Evolutionary conservation across 37 sponge, comb jelly and placozoan species (phyloP).

Genomic region (Bolinopsis microptera): DNA sequence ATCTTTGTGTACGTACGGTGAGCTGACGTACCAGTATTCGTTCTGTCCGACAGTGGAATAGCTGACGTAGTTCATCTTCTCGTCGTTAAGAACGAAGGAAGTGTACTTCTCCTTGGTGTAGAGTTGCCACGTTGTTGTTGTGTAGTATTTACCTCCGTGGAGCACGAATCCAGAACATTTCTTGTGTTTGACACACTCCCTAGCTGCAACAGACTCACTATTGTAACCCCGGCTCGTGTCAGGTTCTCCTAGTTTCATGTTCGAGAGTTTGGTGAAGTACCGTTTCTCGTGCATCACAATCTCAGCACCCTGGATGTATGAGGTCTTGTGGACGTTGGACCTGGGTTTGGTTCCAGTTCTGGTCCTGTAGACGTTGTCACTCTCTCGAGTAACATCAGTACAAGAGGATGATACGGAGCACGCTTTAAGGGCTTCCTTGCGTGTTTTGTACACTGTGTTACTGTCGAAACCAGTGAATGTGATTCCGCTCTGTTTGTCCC

Average conservation of each 20-base stretch:
- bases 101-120: neutral
- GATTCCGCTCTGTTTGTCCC: neutral
- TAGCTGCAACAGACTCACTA: neutral
- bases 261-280: neutral
- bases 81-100: neutral
- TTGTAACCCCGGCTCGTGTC: neutral
- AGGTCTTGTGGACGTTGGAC: neutral
- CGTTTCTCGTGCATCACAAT: neutral
- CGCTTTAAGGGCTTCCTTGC: neutral
- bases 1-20: neutral
- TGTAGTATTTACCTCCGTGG: neutral
- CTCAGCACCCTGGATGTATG: conserved; percentile 6
- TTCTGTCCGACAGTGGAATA: neutral
- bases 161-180: neutral
- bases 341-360: neutral
- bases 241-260: neutral
- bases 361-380: neutral
- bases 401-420: neutral
- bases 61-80: conserved; percentile 5
- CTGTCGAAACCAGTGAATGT: neutral
- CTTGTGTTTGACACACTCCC: neutral
- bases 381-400: neutral
- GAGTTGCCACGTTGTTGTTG: neutral
- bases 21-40: neutral
- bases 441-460: neutral